phyloP scores from a whole-genome alignment of 1,140 invertebrate genomes.

The Vollenhovia emeryi region DNA sequence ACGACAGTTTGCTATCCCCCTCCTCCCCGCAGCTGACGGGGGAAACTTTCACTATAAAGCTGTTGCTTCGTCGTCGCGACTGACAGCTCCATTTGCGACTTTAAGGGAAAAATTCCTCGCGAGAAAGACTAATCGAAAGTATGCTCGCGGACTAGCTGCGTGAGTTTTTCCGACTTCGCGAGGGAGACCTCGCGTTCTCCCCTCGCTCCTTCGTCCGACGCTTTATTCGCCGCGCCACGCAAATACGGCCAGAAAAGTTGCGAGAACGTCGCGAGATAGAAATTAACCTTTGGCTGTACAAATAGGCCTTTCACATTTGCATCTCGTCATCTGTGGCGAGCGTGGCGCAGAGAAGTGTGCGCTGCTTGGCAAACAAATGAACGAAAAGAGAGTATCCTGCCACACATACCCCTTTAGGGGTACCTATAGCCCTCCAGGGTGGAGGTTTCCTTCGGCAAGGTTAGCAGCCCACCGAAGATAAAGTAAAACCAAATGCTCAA shows the following conservation, averaged over 20 bases:
- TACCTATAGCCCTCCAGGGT: no score
- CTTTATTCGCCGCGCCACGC: not conserved
- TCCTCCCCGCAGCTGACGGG: slow-evolving; percentile 17
- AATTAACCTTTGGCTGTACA: not conserved
- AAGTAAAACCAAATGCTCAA: no score
- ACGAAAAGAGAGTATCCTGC: no score
- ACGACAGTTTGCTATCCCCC: slow-evolving; percentile 27
- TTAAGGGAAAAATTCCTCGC: slow-evolving; percentile 44
- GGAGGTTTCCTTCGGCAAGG: no score
- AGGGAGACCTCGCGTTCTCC: not conserved
- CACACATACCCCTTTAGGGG: no score
- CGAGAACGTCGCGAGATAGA: not conserved
- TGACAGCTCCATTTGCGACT: slow-evolving; percentile 57
- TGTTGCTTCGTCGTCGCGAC: slow-evolving; percentile 36
- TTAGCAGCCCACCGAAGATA: no score
- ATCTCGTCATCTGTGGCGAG: no score
- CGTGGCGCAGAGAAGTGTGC: no score
- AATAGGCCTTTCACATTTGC: not conserved
- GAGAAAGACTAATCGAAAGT: slow-evolving; percentile 54
- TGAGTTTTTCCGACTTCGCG: slow-evolving; percentile 17
- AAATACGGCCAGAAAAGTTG: not conserved
- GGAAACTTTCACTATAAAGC: slow-evolving; percentile 65
- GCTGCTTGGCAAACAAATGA: no score
- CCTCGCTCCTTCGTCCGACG: not conserved
- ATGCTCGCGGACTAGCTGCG: slow-evolving; percentile 18